phyloP scores from a whole-genome alignment of 2,888 invertebrate genomes.

The Lutraria lutraria region DNA sequence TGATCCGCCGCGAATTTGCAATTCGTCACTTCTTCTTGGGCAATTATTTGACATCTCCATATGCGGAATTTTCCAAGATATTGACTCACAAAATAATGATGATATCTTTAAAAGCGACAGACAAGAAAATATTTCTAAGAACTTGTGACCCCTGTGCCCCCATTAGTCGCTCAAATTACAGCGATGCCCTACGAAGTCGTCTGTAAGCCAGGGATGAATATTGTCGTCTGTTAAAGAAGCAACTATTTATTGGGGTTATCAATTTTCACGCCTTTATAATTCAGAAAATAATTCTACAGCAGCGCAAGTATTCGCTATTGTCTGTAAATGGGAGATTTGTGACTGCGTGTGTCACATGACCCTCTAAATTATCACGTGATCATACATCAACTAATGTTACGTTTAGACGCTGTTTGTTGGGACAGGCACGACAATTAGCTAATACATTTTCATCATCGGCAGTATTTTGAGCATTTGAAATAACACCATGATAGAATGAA shows the following conservation, averaged over 20 bases:
- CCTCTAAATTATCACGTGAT: slow-evolving; percentile 22
- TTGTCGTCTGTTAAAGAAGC: slow-evolving; percentile 20
- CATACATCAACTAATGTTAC: not conserved
- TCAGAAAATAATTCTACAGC: slow-evolving; percentile 10
- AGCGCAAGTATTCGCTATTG: slow-evolving; percentile 25
- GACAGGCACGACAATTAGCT: not conserved
- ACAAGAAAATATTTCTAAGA: slow-evolving; percentile 66
- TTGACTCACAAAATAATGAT: slow-evolving; percentile 72
- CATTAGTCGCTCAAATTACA: slow-evolving; percentile 69
- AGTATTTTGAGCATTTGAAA: not conserved
- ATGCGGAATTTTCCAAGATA: slow-evolving; percentile 69
- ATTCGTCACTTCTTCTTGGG: slow-evolving; percentile 64
- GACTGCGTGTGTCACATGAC: not conserved
- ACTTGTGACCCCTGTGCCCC: slow-evolving; percentile 59
- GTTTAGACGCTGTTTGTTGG: not conserved
- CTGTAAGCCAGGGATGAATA: slow-evolving; percentile 52
- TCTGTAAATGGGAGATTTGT: slow-evolving; percentile 28
- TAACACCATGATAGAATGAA: not conserved
- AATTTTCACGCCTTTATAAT: slow-evolving; percentile 48
- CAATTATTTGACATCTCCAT: slow-evolving; percentile 70
- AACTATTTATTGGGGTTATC: slow-evolving; percentile 43
- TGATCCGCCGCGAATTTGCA: slow-evolving; percentile 63
- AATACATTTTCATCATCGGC: not conserved
- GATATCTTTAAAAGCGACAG: slow-evolving; percentile 67
- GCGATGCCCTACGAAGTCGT: slow-evolving; percentile 60